A percentile compares a stretch with the other conserved stretches of the same genome.
Evolutionary conservation across 2,888 invertebrate genomes (phyloP).

Genomic region (Venustoraphidia nigricollis): DNA sequence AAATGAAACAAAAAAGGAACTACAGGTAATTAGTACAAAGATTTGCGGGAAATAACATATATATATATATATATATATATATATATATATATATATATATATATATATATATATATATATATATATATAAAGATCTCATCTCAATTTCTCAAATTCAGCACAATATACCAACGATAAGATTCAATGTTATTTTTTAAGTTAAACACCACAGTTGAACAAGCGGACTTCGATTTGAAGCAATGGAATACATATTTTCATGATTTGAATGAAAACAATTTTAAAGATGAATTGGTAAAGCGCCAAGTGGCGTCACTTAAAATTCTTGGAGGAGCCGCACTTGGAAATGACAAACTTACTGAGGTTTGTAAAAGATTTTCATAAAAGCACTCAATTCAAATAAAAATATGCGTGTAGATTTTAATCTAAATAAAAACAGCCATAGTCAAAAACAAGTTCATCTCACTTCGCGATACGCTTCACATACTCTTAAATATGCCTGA

Average conservation of each 20-base stretch:
- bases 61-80: too few relatives aligned
- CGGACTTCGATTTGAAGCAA: slow-evolving; percentile 25
- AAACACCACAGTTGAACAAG: slow-evolving; percentile 16
- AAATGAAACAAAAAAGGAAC: slow-evolving; percentile 17
- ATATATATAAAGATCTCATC: too few relatives aligned
- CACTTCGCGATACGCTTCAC: too few relatives aligned
- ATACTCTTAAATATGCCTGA: too few relatives aligned
- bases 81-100: too few relatives aligned
- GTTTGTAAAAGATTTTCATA: slow-evolving; percentile 16
- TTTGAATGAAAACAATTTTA: slow-evolving; percentile 23
- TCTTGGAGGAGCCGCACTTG: slow-evolving; percentile 30
- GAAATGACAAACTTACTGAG: slow-evolving; percentile 22
- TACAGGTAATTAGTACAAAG: slow-evolving; percentile 14
- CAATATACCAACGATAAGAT: background rate
- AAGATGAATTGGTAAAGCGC: slow-evolving; percentile 25
- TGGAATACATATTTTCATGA: slow-evolving; percentile 25
- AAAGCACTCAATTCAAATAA: too few relatives aligned
- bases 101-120: too few relatives aligned
- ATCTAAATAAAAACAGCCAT: too few relatives aligned
- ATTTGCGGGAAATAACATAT: too few relatives aligned
- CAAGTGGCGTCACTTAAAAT: slow-evolving; percentile 29
- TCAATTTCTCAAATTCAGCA: background rate
- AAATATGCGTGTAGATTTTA: too few relatives aligned
- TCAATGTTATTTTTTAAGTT: slow-evolving; percentile 14
- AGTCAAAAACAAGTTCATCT: too few relatives aligned